These are phyloP conservation scores for Drosophila lowei DNA, from an alignment of 1,140 invertebrate species.

Conservation along the genomic window DNA sequence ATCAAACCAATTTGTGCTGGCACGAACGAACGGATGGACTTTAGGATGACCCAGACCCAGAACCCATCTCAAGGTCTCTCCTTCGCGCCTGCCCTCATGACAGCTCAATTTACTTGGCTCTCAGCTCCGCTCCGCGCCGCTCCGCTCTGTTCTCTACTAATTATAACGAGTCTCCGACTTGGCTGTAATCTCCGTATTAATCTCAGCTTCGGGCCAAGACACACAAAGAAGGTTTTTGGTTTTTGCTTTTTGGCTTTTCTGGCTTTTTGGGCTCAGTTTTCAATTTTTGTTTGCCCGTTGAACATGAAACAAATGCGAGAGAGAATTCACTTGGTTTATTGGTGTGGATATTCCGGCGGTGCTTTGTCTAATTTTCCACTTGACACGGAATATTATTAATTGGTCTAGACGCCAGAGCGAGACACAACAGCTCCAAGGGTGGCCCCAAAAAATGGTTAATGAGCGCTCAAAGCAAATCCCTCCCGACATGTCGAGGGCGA, in stretches of 20 bases:
- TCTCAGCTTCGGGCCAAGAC: slow-evolving; percentile 50
- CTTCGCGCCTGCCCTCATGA: slow-evolving; percentile 56
- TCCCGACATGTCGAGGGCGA: too few species aligned
- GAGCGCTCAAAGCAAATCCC: slow-evolving; percentile 27
- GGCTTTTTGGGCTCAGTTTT: slow-evolving; percentile 36
- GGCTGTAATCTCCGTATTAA: slow-evolving; percentile 73
- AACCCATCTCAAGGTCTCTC: slow-evolving; percentile 48
- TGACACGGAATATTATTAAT: slow-evolving; percentile 77
- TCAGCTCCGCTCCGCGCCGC: slow-evolving; percentile 3
- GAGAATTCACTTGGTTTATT: slow-evolving; percentile 59
- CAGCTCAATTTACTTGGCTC: slow-evolving; percentile 61
- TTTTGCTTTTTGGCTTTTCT: slow-evolving; percentile 6
- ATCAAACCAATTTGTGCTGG: slow-evolving; percentile 38
- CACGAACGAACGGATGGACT: neutral
- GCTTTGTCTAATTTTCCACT: slow-evolving; percentile 66
- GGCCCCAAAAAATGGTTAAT: slow-evolving; percentile 19
- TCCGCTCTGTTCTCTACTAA: slow-evolving; percentile 19
- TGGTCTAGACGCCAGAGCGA: slow-evolving; percentile 60
- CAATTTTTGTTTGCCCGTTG: slow-evolving; percentile 20
- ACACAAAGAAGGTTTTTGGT: slow-evolving; percentile 20
- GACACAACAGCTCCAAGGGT: slow-evolving; percentile 31
- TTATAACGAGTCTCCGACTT: slow-evolving; percentile 43
- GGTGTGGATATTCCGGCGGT: slow-evolving; percentile 31
- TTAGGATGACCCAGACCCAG: slow-evolving; percentile 26
- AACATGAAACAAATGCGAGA: slow-evolving; percentile 55